These are phyloP conservation scores for Halictus rubicundus DNA, from an alignment of 1,140 invertebrate species.

Conservation along the genomic window DNA sequence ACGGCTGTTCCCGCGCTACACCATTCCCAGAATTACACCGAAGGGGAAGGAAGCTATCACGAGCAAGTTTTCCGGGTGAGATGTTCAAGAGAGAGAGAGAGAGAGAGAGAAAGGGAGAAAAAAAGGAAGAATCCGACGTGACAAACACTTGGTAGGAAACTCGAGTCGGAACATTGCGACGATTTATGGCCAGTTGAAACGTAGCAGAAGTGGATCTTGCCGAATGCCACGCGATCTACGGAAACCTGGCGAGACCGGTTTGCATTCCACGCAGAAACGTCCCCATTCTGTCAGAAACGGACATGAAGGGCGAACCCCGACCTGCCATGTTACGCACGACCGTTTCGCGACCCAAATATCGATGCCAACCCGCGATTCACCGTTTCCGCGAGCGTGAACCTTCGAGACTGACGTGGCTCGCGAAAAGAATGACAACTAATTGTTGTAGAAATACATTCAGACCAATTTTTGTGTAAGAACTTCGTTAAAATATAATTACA, in stretches of 20 bases:
- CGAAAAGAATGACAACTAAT: background rate
- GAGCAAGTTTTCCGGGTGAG: background rate
- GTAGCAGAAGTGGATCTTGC: constrained; percentile 8
- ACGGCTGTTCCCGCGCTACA: background rate
- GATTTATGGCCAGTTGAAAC: constrained; percentile 36
- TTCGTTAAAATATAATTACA: too few relatives aligned
- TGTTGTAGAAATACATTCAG: too few relatives aligned
- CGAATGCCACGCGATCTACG: constrained; percentile 25
- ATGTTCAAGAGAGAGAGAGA: background rate
- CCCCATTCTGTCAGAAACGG: constrained; percentile 28
- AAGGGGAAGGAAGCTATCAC: constrained; percentile 8
- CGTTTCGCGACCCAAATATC: background rate
- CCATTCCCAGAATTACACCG: background rate
- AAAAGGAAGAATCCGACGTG: constrained; percentile 14
- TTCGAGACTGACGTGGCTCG: background rate
- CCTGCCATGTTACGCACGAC: background rate
- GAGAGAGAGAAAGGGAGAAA: too few relatives aligned
- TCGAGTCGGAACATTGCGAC: background rate
- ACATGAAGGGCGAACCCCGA: constrained; percentile 39
- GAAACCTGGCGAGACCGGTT: constrained; percentile 35
- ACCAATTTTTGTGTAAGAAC: too few relatives aligned
- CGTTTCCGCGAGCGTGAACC: background rate
- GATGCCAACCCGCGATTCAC: background rate
- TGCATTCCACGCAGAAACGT: constrained; percentile 46
- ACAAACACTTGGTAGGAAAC: constrained; percentile 27